These are phyloP conservation scores for Sesamia nonagrioides DNA, from an alignment of 1,140 invertebrate genomes.

Conservation along the genomic window DNA sequence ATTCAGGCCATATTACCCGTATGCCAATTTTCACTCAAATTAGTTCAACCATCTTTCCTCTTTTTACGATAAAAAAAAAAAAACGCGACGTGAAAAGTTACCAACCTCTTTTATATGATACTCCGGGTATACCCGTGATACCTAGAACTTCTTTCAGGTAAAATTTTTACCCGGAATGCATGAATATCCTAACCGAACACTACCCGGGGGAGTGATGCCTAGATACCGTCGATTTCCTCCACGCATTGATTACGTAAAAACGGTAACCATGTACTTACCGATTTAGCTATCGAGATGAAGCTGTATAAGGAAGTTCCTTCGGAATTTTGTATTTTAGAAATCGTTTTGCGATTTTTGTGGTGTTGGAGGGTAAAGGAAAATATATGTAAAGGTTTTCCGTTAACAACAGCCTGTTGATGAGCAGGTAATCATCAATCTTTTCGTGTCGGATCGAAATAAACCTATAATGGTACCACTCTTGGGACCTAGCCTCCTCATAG, in stretches of 20 bases:
- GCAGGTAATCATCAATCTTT: no score
- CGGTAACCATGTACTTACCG: slow-evolving; percentile 15
- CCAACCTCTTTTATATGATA: background rate
- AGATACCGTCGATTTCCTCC: slow-evolving; percentile 10
- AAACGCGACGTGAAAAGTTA: background rate
- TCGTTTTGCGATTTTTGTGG: background rate
- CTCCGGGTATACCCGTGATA: background rate
- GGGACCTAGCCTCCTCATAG: no score
- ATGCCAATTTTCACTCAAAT: no score
- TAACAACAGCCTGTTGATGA: background rate
- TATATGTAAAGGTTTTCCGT: background rate
- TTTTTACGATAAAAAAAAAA: no score
- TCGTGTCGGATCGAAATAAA: no score
- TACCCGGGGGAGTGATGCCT: slow-evolving; percentile 17
- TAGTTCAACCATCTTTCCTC: no score
- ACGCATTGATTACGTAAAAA: slow-evolving; percentile 47
- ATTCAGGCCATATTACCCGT: no score
- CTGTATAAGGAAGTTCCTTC: slow-evolving; percentile 7
- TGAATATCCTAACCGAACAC: slow-evolving; percentile 37
- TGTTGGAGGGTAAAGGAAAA: background rate
- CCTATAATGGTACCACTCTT: no score
- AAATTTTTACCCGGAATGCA: slow-evolving; percentile 35
- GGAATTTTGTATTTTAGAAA: slow-evolving; percentile 12
- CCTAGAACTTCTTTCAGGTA: slow-evolving; percentile 14
- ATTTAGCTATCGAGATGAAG: slow-evolving; percentile 25